Percentiles rank a stretch among this genome's conserved stretches.
phyloP scores from a whole-genome alignment of 1,140 invertebrate species.

The Formica selysi region DNA sequence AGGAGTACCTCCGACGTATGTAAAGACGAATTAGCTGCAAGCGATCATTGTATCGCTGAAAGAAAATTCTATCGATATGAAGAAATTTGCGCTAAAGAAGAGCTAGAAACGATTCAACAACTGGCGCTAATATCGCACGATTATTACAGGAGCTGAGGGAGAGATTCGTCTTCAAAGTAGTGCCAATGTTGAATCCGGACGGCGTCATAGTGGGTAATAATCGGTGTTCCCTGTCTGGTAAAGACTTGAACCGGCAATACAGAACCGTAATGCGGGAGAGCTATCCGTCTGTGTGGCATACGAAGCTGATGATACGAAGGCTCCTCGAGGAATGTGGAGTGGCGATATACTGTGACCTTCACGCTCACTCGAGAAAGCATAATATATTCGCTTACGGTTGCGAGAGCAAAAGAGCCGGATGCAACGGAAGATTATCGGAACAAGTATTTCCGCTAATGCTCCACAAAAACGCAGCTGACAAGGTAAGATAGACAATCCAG shows the following conservation, averaged over 20 bases:
- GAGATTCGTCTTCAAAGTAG: constrained; percentile 97
- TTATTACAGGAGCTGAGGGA: constrained; percentile 91
- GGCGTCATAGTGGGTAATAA: constrained; percentile 98
- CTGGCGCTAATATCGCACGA: neutral
- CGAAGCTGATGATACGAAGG: constrained; percentile 94
- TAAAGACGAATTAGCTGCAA: neutral
- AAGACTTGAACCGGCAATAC: constrained; percentile 96
- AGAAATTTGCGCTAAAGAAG: neutral
- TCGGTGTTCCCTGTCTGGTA: constrained; percentile 94
- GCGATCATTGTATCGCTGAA: neutral
- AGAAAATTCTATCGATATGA: neutral
- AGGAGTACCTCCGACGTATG: neutral
- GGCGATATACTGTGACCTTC: constrained; percentile 97
- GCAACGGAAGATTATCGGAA: constrained; percentile 93
- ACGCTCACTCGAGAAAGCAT: constrained; percentile 97
- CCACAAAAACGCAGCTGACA: constrained; percentile 96
- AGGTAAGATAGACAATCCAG: constrained; percentile 87
- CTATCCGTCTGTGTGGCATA: constrained; percentile 97
- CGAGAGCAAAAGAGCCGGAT: constrained; percentile 92
- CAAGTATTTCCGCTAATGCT: constrained; percentile 97
- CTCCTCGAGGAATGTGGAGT: constrained; percentile 96
- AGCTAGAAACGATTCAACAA: neutral
- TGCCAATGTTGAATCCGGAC: constrained; percentile 98
- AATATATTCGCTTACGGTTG: constrained; percentile 99
- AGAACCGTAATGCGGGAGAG: constrained; percentile 95